Percentiles rank a stretch among this genome's conserved stretches.
phyloP scores from a whole-genome alignment of 2,888 invertebrate species.

The Pandemis heparana region DNA sequence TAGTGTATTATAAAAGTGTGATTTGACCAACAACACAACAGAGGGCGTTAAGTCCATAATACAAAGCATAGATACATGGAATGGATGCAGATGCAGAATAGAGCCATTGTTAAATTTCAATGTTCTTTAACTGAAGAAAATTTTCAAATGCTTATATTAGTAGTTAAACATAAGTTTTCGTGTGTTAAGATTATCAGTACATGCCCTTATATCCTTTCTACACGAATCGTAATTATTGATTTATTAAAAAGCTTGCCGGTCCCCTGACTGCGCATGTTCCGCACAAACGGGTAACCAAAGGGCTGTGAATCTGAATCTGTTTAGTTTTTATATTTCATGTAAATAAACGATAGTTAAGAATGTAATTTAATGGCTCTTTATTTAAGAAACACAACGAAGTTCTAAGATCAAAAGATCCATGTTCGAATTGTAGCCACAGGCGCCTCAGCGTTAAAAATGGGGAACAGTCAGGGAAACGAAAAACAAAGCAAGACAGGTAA shows the following conservation, averaged over 20 bases:
- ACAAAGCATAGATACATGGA: too few species aligned
- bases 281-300: conserved; percentile 48
- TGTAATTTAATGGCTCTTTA: background rate
- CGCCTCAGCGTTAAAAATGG: conserved; percentile 75
- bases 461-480: conserved; percentile 83
- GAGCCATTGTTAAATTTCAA: background rate
- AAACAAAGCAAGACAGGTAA: conserved; percentile 83
- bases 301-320: conserved; percentile 63
- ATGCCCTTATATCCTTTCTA: conserved; percentile 15
- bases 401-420: background rate
- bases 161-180: background rate
- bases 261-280: conserved; percentile 45
- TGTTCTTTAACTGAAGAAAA: background rate
- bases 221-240: conserved; percentile 38
- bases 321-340: conserved; percentile 42
- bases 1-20: background rate
- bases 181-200: background rate
- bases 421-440: background rate
- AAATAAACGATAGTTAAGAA: conserved; percentile 10
- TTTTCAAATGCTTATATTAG: background rate
- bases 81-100: background rate
- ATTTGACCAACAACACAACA: background rate
- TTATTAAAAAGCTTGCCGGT: conserved; percentile 23
- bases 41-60: conserved; percentile 10
- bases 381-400: conserved; percentile 9